Conservation (phyloP, 1,140 invertebrate species). For the Drosophila malerkotliana region DNA sequence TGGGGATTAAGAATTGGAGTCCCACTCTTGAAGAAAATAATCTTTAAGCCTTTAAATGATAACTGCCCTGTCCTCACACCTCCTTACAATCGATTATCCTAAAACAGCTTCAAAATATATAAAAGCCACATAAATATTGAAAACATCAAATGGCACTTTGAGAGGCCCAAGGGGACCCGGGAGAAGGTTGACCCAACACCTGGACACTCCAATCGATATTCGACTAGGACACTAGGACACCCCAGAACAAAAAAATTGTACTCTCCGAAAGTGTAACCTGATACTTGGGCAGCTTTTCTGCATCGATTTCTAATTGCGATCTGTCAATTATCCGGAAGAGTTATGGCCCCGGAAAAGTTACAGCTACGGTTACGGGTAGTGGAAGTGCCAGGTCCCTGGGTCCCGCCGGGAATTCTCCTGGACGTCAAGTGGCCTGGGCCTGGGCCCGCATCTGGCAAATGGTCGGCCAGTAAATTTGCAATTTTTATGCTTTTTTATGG, state of each 20-base stretch:
- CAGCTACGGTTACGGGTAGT: background rate
- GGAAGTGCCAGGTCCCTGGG: background rate
- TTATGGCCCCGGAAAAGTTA: conserved; percentile 52
- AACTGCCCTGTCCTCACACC: background rate
- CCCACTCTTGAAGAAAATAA: background rate
- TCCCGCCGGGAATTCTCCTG: conserved; percentile 43
- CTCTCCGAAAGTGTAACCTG: conserved; percentile 42
- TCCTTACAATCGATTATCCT: background rate
- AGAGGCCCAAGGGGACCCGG: background rate
- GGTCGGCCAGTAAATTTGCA: conserved; percentile 65
- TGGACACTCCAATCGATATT: conserved; percentile 3
- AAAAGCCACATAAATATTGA: background rate
- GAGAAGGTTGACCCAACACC: conserved; percentile 1
- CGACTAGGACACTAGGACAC: background rate
- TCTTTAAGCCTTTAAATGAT: background rate
- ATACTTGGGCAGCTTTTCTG: conserved; percentile 64
- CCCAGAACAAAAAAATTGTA: background rate
- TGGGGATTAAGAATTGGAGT: background rate
- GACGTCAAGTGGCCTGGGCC: conserved; percentile 60
- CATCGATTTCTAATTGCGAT: conserved; percentile 78
- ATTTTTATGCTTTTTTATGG: conserved; percentile 71
- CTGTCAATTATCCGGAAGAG: conserved; percentile 70
- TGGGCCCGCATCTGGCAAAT: conserved; percentile 62
- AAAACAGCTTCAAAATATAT: background rate
- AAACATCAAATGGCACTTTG: conserved; percentile 9